Base-by-base conservation (phyloP, 2,888 invertebrate species). In the Megastigmus dorsalis region DNA sequence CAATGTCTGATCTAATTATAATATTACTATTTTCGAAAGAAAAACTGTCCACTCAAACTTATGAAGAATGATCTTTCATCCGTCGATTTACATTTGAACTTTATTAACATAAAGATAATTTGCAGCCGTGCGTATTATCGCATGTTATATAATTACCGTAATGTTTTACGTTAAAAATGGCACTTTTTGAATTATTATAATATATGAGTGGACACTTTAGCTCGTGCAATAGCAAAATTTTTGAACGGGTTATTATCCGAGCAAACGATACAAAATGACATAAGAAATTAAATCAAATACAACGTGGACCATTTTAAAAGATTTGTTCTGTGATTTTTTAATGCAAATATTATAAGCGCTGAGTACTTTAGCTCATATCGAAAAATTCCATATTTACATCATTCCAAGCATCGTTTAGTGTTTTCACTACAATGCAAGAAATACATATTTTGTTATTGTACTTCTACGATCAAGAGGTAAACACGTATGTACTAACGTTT, bases 261-360 rank as follows among this genome's bases (percentile, higher is more conserved):
- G 33, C 1, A n/a, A 54, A 70, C 20, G 23, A 54, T 62, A 60
- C 18, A 28, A 60, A 59, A 52, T n/a, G n/a, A n/a, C 13, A 41
- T 15, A 57, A 50, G 9, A 59, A 55, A 55, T 72, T 7, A 60
- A 57, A 72, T 72, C 33, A 67, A 66, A 62, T 38, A 55, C 54
- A 38, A 6, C 18, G 68, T 52, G 68, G 74, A 75, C 70, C 66
- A 70, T 48, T 59, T 36, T 7, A 66, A 54, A 28, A 20, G 13
- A 65, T 70, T 75, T 10, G 18, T 75, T 75, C 71, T 71, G 75
- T 71, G 71, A 75, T 75, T 57, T 62, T 20, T 48, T 48, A 60
- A 52, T 70, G 15, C 59, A 70, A 65, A 57, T 69, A 66, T 41
- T 55, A 28, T 67, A 23, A 65, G n/a, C 38, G 15, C 23, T 68